Conservation (phyloP, 2,113 vertebrate genomes). For the Ageneiosus marmoratus region DNA sequence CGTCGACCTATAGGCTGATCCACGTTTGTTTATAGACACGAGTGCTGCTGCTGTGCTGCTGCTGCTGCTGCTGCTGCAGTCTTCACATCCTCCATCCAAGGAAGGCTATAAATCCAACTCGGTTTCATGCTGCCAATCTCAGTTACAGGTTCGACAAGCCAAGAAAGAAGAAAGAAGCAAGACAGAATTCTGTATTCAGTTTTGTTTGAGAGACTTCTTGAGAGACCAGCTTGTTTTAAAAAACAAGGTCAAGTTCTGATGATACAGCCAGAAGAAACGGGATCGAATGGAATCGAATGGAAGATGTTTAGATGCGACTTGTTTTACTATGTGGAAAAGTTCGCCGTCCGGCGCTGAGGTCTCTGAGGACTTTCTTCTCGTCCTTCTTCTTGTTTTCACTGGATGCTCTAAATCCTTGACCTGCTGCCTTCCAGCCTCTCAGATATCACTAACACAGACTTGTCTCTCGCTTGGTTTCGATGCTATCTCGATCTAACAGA, state of each 20-base stretch:
- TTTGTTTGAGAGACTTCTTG: neutral
- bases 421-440: neutral
- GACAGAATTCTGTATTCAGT: too few species aligned
- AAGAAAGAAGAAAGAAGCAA: neutral
- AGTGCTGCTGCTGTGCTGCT: too few species aligned
- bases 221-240: neutral
- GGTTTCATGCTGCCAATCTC: neutral
- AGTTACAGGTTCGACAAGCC: neutral
- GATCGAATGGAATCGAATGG: neutral
- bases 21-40: too few species aligned
- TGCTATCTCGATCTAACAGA: conserved; percentile 51
- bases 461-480: conserved; percentile 32
- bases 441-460: neutral
- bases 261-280: too few species aligned
- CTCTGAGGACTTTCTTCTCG: neutral
- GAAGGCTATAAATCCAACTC: neutral
- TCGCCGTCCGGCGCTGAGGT: neutral
- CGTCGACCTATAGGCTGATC: too few species aligned
- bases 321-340: neutral
- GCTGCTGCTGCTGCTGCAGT: too few species aligned
- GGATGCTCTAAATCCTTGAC: neutral
- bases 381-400: neutral
- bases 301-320: too few species aligned
- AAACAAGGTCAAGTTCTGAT: neutral
- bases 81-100: neutral